Conservation (phyloP, 2,888 invertebrate genomes). For the Keiferia lycopersicella region DNA sequence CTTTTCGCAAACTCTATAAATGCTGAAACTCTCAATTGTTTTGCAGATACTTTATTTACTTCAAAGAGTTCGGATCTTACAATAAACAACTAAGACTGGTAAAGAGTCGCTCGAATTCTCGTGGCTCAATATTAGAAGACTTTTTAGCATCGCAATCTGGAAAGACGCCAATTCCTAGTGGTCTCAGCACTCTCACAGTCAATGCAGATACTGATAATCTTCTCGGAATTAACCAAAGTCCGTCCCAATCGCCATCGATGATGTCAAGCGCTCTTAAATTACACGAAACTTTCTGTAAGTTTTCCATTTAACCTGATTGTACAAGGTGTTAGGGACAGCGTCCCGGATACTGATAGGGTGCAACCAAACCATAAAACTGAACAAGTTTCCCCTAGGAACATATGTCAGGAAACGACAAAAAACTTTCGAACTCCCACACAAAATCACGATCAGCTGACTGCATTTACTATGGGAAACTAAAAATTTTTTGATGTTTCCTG, state of each 20-base stretch:
- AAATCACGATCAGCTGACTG: too few species aligned
- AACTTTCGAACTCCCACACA: too few species aligned
- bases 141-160: slow-evolving; percentile 52
- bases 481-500: too few species aligned
- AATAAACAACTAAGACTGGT: slow-evolving; percentile 72
- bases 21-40: background rate
- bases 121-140: slow-evolving; percentile 73
- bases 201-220: slow-evolving; percentile 57
- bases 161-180: slow-evolving; percentile 39
- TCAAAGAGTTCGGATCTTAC: slow-evolving; percentile 78
- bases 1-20: background rate
- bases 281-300: slow-evolving; percentile 70
- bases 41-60: slow-evolving; percentile 79
- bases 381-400: too few species aligned
- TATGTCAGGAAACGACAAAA: too few species aligned
- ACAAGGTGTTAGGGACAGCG: too few species aligned
- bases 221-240: slow-evolving; percentile 32
- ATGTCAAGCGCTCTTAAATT: slow-evolving; percentile 58
- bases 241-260: slow-evolving; percentile 46
- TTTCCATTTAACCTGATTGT: slow-evolving; percentile 16
- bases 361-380: too few species aligned
- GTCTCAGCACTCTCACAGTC: slow-evolving; percentile 53
- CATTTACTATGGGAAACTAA: too few species aligned
- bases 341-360: too few species aligned
- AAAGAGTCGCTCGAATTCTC: slow-evolving; percentile 71